These are phyloP conservation scores for Nemurella pictetii DNA, from an alignment of 2,888 invertebrate species.

Conservation along the genomic window DNA sequence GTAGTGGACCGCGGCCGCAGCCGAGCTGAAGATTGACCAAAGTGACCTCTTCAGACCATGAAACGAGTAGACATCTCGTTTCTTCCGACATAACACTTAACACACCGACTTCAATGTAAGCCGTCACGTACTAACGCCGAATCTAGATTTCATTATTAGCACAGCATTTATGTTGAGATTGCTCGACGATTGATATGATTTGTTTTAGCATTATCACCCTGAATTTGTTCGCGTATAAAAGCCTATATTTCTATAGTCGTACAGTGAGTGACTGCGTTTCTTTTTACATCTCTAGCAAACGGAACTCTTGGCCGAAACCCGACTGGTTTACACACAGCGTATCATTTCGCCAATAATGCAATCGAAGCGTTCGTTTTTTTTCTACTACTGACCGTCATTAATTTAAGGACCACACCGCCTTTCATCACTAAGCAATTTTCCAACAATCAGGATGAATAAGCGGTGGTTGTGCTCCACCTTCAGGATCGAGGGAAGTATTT, in stretches of 20 bases:
- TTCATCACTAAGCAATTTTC: not conserved
- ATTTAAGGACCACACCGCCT: not conserved
- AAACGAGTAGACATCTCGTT: not conserved
- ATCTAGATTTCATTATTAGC: no score
- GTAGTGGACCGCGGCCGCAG: no score
- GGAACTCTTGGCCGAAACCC: no score
- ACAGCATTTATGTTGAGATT: no score
- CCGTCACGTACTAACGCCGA: not conserved
- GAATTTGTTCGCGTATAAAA: no score
- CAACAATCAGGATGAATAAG: not conserved
- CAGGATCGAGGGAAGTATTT: not conserved
- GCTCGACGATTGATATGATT: no score
- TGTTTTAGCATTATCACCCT: no score
- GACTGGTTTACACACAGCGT: not conserved
- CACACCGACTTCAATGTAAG: not conserved
- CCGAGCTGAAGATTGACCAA: constrained; percentile 14
- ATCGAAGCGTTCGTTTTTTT: not conserved
- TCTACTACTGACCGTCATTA: not conserved
- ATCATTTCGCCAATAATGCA: not conserved
- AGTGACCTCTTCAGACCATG: constrained; percentile 7
- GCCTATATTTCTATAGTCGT: no score
- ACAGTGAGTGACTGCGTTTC: no score
- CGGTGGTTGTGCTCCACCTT: not conserved
- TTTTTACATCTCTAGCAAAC: no score
- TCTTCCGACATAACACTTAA: not conserved